Evolutionary conservation across 2,888 invertebrate species (phyloP).

Genomic region (Brachypalpus laphriformis): DNA sequence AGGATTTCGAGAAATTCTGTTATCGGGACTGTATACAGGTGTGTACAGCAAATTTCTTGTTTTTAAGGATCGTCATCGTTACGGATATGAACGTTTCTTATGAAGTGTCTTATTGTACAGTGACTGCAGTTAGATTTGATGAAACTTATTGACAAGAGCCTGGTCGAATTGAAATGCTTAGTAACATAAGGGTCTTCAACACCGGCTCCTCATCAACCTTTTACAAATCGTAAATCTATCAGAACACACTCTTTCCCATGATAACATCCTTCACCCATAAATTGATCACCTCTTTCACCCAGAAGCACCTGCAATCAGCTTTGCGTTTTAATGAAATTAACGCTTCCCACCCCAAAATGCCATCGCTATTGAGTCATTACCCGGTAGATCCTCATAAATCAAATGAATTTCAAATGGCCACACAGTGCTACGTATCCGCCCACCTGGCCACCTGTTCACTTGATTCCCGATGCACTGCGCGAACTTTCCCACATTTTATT

Average conservation of each 20-base stretch:
- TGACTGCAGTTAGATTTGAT: too few species aligned
- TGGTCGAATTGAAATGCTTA: too few species aligned
- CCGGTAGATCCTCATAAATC: constrained; percentile 56
- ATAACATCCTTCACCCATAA: neutral
- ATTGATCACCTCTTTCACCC: neutral
- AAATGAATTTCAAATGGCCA: constrained; percentile 54
- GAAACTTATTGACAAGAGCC: too few species aligned
- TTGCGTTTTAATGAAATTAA: constrained; percentile 29
- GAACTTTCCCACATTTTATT: constrained; percentile 41
- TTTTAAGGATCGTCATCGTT: too few species aligned
- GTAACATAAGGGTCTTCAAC: too few species aligned
- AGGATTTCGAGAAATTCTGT: too few species aligned
- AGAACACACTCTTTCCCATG: neutral
- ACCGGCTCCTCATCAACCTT: too few species aligned
- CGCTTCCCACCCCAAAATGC: constrained; percentile 47
- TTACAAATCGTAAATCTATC: too few species aligned
- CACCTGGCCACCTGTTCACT: constrained; percentile 64
- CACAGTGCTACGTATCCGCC: constrained; percentile 48
- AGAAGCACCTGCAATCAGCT: constrained; percentile 46
- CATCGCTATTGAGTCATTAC: constrained; percentile 61
- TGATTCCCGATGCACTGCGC: constrained; percentile 19
- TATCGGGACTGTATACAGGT: too few species aligned
- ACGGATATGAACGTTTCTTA: too few species aligned
- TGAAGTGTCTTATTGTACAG: too few species aligned
- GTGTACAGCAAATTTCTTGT: too few species aligned